phyloP scores from a whole-genome alignment of 1,140 invertebrate species.

The Lepidurus arcticus region DNA sequence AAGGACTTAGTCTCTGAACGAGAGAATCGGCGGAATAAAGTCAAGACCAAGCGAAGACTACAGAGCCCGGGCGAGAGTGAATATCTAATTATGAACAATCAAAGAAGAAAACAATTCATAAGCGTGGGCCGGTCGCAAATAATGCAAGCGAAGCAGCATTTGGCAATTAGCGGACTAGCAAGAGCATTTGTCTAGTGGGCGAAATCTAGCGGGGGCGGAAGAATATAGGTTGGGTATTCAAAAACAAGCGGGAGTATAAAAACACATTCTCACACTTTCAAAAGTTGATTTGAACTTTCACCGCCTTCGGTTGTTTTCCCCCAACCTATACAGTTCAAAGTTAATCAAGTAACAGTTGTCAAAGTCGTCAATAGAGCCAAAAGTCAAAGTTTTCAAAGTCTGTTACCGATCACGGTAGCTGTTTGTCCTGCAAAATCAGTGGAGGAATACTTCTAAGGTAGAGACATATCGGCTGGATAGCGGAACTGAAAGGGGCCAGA shows the following conservation, averaged over 20 bases:
- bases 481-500: constrained; percentile 49
- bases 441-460: constrained; percentile 53
- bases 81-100: too few relatives aligned
- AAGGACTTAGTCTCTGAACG: too few relatives aligned
- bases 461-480: constrained; percentile 58
- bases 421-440: constrained; percentile 48
- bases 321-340: constrained; percentile 9
- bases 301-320: neutral
- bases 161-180: too few relatives aligned
- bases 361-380: neutral
- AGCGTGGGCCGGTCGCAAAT: neutral
- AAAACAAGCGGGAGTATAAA: too few relatives aligned
- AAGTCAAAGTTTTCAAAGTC: too few relatives aligned
- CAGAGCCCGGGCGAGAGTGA: too few relatives aligned
- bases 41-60: too few relatives aligned
- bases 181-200: too few relatives aligned
- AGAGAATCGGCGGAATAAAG: too few relatives aligned
- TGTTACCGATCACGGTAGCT: neutral
- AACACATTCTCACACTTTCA: too few relatives aligned
- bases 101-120: neutral
- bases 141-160: neutral
- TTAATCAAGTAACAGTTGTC: neutral
- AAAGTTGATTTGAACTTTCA: neutral
- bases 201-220: too few relatives aligned
- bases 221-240: too few relatives aligned